These are phyloP conservation scores for Drosophila eugracilis DNA, from an alignment of 1,140 invertebrate genomes.

Conservation along the genomic window DNA sequence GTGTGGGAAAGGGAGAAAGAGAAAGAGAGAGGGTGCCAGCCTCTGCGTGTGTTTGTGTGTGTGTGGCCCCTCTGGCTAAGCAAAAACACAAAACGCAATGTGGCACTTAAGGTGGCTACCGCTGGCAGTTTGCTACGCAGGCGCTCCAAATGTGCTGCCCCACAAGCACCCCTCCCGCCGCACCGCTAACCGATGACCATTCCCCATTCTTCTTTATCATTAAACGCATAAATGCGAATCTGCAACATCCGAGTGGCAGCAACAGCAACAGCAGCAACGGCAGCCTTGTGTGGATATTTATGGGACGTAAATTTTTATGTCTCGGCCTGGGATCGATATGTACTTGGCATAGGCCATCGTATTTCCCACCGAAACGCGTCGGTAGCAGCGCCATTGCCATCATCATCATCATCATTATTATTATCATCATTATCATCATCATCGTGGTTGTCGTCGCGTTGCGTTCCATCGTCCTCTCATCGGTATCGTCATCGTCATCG, in stretches of 20 bases:
- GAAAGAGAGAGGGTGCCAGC: conserved; percentile 1
- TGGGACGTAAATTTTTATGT: conserved; percentile 82
- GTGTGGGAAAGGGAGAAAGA: no score
- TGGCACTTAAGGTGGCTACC: conserved; percentile 77
- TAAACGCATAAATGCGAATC: conserved; percentile 83
- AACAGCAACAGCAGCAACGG: conserved; percentile 11
- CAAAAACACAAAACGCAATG: conserved; percentile 64
- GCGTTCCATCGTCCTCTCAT: conserved; percentile 32
- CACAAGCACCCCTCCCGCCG: conserved; percentile 1
- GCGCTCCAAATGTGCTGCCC: conserved; percentile 7
- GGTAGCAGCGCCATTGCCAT: conserved; percentile 70
- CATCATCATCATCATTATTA: conserved; percentile 18
- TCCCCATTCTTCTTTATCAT: conserved; percentile 74
- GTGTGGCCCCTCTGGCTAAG: conserved; percentile 49
- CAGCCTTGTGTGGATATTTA: conserved; percentile 80
- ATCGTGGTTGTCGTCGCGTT: no score
- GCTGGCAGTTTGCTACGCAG: conserved; percentile 70
- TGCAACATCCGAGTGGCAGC: conserved; percentile 40
- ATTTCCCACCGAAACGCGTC: conserved; percentile 77
- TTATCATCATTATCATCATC: conserved; percentile 21
- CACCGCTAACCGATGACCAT: conserved; percentile 20
- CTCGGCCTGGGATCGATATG: conserved; percentile 51
- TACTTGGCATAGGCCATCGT: conserved; percentile 57
- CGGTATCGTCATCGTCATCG: conserved; percentile 51
- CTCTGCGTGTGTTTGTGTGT: conserved; percentile 12